Percentiles rank a stretch among this genome's conserved stretches.
These are phyloP conservation scores for Silurus meridionalis DNA, from an alignment of 2,113 vertebrate genomes.

Conservation along the genomic window DNA sequence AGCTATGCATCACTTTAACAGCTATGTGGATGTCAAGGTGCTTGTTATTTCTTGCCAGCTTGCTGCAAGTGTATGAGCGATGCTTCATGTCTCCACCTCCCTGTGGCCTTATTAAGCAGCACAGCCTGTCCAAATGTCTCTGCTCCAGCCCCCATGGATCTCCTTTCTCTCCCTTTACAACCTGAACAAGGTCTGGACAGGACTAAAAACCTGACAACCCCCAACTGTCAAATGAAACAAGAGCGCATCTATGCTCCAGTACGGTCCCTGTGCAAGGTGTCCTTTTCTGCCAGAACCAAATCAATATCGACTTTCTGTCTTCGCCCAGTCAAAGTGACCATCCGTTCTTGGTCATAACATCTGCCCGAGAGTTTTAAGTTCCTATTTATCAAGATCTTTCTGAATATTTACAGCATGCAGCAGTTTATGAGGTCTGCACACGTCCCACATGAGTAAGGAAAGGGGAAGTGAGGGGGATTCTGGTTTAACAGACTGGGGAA, in stretches of 20 bases:
- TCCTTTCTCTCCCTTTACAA: slow-evolving; percentile 15
- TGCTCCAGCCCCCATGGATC: slow-evolving; percentile 10
- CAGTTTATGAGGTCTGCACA: slow-evolving; percentile 49
- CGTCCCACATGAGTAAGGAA: slow-evolving; percentile 22
- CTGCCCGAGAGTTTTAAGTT: slow-evolving; percentile 57
- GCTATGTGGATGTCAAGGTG: slow-evolving; percentile 39
- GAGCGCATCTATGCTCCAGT: slow-evolving; percentile 55
- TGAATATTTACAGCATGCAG: slow-evolving; percentile 67
- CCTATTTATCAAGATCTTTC: slow-evolving; percentile 49
- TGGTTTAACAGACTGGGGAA: slow-evolving; percentile 39
- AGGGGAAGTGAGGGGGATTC: neutral
- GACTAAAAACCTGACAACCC: slow-evolving; percentile 42
- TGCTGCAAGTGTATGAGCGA: slow-evolving; percentile 66
- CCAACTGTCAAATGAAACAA: slow-evolving; percentile 52
- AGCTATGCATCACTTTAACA: neutral
- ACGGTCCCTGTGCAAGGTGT: slow-evolving; percentile 61
- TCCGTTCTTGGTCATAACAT: slow-evolving; percentile 57
- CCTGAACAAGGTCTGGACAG: slow-evolving; percentile 18
- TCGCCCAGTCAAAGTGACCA: slow-evolving; percentile 40
- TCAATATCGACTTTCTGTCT: slow-evolving; percentile 61
- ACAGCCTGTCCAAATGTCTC: slow-evolving; percentile 57
- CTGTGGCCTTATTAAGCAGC: slow-evolving; percentile 71
- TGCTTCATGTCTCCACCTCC: slow-evolving; percentile 65
- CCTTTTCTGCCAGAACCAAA: slow-evolving; percentile 55
- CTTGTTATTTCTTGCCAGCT: slow-evolving; percentile 69